Percentiles rank a stretch among this genome's conserved stretches.
Conservation (phyloP, 2,113 vertebrate species). For the Entomyzon cyanotis region DNA sequence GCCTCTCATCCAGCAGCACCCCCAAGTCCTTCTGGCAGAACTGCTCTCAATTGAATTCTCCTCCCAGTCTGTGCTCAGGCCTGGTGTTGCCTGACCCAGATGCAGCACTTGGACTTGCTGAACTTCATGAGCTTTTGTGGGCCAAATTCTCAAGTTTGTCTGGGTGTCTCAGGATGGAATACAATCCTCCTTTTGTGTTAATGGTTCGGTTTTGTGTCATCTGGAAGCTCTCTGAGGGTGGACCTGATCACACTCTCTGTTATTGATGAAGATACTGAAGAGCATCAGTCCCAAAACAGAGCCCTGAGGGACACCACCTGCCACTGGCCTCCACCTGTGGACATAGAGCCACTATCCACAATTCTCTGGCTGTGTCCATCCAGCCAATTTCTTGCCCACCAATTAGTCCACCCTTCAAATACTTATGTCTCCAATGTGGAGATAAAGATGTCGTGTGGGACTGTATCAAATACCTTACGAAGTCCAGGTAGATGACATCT, state of each 20-base stretch:
- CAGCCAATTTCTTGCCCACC: not conserved
- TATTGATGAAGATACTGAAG: not conserved
- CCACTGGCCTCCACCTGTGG: not conserved
- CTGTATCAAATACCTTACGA: not conserved
- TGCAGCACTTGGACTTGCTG: not conserved
- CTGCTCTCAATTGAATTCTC: not conserved
- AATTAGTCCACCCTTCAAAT: not conserved
- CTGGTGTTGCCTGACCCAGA: not conserved
- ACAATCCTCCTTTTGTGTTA: not conserved
- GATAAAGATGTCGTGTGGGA: not conserved
- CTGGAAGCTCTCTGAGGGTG: not conserved
- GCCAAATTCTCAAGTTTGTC: not conserved
- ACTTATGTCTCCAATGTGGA: rapidly evolving
- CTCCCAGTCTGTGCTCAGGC: not conserved
- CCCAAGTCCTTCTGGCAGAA: not conserved
- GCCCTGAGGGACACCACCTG: rapidly evolving
- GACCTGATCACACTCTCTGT: not conserved
- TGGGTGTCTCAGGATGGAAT: not conserved
- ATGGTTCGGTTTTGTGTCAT: not conserved
- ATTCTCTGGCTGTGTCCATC: not conserved
- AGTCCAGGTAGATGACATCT: not conserved
- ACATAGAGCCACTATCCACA: not conserved
- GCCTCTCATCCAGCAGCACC: not conserved
- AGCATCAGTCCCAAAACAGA: rapidly evolving
- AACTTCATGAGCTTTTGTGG: not conserved